These are phyloP conservation scores for Trididemnum clinides DNA, from an alignment of 23 tunicate genomes.

Conservation along the genomic window DNA sequence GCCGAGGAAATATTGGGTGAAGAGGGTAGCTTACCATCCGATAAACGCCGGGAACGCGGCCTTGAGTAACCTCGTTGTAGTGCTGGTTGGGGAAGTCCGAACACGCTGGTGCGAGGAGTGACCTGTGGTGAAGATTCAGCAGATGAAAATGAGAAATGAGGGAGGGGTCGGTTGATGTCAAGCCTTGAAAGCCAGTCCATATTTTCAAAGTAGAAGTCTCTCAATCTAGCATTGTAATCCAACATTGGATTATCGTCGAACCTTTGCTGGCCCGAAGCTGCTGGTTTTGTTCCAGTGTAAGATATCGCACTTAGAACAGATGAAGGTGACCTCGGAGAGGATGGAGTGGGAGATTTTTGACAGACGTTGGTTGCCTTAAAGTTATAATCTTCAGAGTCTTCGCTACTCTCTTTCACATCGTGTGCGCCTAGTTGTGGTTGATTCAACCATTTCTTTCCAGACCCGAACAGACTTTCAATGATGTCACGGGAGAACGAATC, in stretches of 20 bases:
- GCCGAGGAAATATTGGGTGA: not conserved
- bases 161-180: conserved; percentile 46
- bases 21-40: conserved; percentile 8
- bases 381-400: conserved; percentile 56
- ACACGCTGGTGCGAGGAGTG: conserved; percentile 64
- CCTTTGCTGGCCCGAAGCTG: not conserved
- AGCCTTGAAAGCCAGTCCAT: conserved; percentile 57
- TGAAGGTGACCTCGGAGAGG: not conserved
- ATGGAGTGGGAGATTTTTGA: not conserved
- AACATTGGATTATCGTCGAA: conserved; percentile 29
- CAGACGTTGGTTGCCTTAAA: conserved; percentile 25
- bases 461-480: conserved; percentile 71
- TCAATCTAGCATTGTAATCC: conserved; percentile 43
- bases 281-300: not conserved
- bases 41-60: not conserved
- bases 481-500: conserved; percentile 91
- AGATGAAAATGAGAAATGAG: conserved; percentile 72
- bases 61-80: not conserved
- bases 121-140: conserved; percentile 81
- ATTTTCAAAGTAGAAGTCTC: conserved; percentile 70
- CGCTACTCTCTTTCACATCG: not conserved
- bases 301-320: too few species aligned
- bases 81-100: conserved; percentile 35
- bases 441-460: conserved; percentile 57
- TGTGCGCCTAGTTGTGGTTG: not conserved